Conservation (phyloP, 1,140 invertebrate genomes). For the Dufourea novaeangliae region DNA sequence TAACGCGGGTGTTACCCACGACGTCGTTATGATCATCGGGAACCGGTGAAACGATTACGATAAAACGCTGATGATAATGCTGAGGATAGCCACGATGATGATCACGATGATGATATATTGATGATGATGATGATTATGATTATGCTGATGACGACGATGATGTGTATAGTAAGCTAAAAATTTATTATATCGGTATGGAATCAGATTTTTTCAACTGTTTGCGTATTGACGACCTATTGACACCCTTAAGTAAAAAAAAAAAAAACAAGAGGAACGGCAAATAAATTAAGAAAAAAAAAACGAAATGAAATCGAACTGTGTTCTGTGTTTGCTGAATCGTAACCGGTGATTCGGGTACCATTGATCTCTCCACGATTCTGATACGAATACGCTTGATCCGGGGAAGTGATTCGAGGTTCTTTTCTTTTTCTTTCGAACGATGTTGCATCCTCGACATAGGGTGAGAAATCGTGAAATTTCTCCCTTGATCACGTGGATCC, state of each 20-base stretch:
- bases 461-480: background rate
- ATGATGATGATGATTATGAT: conserved; percentile 69
- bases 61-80: conserved; percentile 61
- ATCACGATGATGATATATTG: conserved; percentile 60
- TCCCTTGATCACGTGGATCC: background rate
- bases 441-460: background rate
- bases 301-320: conserved; percentile 65
- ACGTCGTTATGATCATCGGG: conserved; percentile 45
- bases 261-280: conserved; percentile 63
- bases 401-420: background rate
- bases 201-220: conserved; percentile 78
- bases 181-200: conserved; percentile 80
- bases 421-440: background rate
- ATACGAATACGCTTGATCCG: conserved; percentile 31
- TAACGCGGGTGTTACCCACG: conserved; percentile 5
- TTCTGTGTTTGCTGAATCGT: conserved; percentile 67
- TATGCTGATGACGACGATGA: conserved; percentile 68
- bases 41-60: conserved; percentile 62
- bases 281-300: conserved; percentile 69
- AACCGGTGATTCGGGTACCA: no score
- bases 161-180: conserved; percentile 80
- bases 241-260: conserved; percentile 69
- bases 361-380: conserved; percentile 60
- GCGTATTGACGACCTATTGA: conserved; percentile 76
- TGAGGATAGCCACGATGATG: conserved; percentile 62